Conservation (phyloP, 1,140 invertebrate species). For the Orchestia grillus region DNA sequence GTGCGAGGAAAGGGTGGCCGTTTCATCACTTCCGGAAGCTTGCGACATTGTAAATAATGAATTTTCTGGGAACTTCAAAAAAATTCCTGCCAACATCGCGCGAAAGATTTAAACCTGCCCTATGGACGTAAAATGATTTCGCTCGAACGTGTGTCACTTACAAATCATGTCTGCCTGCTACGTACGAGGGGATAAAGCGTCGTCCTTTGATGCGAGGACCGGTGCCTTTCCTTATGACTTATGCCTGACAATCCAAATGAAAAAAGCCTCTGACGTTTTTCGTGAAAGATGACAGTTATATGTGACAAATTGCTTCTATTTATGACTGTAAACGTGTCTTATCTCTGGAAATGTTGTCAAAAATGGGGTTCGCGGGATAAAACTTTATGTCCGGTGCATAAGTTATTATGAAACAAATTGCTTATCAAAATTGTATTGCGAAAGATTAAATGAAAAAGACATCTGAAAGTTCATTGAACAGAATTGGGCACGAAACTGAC, state of each 20-base stretch:
- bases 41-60: not conserved
- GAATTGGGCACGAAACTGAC: not conserved
- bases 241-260: conserved; percentile 29
- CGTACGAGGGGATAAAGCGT: not conserved
- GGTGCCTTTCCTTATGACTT: not conserved
- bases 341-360: not conserved
- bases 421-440: too few species aligned
- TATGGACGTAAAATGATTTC: not conserved
- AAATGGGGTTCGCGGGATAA: not conserved
- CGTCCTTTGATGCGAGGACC: not conserved
- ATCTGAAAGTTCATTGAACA: not conserved
- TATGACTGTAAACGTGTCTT: not conserved
- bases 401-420: not conserved
- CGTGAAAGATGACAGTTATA: not conserved
- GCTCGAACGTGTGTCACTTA: not conserved
- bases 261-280: not conserved
- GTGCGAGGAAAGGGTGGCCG: not conserved
- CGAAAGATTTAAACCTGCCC: not conserved
- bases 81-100: not conserved
- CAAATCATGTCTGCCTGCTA: not conserved
- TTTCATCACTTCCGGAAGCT: not conserved
- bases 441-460: too few species aligned
- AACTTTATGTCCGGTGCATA: not conserved
- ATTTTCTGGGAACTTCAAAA: not conserved
- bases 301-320: conserved; percentile 36